A percentile compares a stretch with the other conserved stretches of the same genome.
phyloP scores from a whole-genome alignment of 2,888 invertebrate genomes.

The Ennomos erosarius region DNA sequence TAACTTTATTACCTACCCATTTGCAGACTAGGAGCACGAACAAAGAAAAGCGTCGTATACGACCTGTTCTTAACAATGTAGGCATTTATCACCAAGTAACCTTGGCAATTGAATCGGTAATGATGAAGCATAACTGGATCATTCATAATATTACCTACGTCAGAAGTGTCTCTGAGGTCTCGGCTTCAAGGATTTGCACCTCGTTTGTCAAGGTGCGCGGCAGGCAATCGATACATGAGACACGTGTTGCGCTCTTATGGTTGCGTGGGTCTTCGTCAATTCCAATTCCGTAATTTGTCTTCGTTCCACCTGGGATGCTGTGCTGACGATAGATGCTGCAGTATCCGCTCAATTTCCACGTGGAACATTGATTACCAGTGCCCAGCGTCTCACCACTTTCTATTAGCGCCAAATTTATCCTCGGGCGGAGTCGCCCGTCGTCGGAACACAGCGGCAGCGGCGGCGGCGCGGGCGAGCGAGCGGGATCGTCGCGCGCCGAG shows the following conservation, averaged over 20 bases:
- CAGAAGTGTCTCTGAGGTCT: constrained; percentile 28
- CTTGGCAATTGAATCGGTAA: constrained; percentile 34
- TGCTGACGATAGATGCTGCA: constrained; percentile 58
- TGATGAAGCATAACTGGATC: constrained; percentile 31
- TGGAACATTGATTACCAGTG: constrained; percentile 81
- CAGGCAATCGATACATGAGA: constrained; percentile 37
- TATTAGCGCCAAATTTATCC: constrained; percentile 83
- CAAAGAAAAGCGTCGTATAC: constrained; percentile 32
- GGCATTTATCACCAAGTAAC: constrained; percentile 19
- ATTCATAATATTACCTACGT: constrained; percentile 25
- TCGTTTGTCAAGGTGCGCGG: constrained; percentile 31
- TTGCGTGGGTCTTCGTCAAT: constrained; percentile 31
- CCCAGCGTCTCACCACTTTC: constrained; percentile 74
- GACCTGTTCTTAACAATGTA: constrained; percentile 29
- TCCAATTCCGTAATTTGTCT: constrained; percentile 41
- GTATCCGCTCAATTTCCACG: constrained; percentile 69
- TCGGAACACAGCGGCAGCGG: constrained; percentile 62
- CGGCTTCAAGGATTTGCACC: constrained; percentile 37
- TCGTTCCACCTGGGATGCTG: constrained; percentile 36
- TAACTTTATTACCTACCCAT: constrained; percentile 12
- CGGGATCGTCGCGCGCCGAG: constrained; percentile 56
- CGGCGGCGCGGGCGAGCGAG: constrained; percentile 60
- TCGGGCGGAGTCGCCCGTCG: constrained; percentile 73
- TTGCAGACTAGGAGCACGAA: constrained; percentile 20
- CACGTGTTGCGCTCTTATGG: constrained; percentile 37